These are phyloP conservation scores for Mylabris phalerata DNA, from an alignment of 1,140 invertebrate species.

Conservation along the genomic window DNA sequence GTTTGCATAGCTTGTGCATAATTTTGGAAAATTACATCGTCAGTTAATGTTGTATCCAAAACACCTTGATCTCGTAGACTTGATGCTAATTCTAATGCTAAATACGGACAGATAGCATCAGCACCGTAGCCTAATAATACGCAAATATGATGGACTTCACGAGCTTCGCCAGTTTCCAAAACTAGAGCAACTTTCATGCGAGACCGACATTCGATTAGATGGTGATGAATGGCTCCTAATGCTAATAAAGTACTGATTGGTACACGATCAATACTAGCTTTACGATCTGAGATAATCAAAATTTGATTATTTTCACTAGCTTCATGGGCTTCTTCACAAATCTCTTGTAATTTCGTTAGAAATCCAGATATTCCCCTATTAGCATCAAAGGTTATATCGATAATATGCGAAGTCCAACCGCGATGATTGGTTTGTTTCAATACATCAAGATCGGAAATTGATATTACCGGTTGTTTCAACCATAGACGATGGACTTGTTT, in stretches of 20 bases:
- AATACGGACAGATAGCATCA: slow-evolving; percentile 94
- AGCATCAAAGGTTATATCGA: slow-evolving; percentile 84
- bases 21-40: slow-evolving; percentile 77
- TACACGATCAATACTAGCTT: slow-evolving; percentile 61
- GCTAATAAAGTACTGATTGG: slow-evolving; percentile 81
- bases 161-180: slow-evolving; percentile 88
- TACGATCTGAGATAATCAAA: slow-evolving; percentile 78
- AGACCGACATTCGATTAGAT: slow-evolving; percentile 89
- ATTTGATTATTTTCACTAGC: slow-evolving; percentile 84
- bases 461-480: slow-evolving; percentile 90
- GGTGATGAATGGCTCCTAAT: slow-evolving; percentile 87
- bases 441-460: slow-evolving; percentile 82
- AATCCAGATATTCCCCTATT: slow-evolving; percentile 66
- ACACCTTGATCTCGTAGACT: slow-evolving; percentile 75
- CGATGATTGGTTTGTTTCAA: slow-evolving; percentile 78
- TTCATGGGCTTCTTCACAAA: slow-evolving; percentile 73
- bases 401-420: slow-evolving; percentile 84
- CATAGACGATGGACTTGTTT: slow-evolving; percentile 83
- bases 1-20: slow-evolving; percentile 51
- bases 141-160: slow-evolving; percentile 96
- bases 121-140: slow-evolving; percentile 94
- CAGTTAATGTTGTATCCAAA: slow-evolving; percentile 65
- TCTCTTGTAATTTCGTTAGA: slow-evolving; percentile 65
- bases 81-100: slow-evolving; percentile 89
- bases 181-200: slow-evolving; percentile 94